phyloP scores from a whole-genome alignment of 2,113 vertebrate genomes.

The Oxyura jamaicensis region DNA sequence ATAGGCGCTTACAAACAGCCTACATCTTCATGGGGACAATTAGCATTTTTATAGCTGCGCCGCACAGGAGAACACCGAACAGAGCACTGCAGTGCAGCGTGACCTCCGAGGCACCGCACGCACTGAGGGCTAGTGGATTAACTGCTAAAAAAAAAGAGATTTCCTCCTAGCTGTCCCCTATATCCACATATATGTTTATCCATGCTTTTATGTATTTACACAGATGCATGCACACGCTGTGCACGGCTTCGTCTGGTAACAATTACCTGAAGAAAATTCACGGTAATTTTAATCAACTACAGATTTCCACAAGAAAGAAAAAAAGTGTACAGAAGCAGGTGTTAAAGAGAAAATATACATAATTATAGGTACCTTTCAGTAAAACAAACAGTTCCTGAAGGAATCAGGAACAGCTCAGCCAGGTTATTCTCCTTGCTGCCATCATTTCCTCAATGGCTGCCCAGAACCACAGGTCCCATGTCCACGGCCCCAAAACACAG shows the following conservation, averaged over 20 bases:
- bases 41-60: constrained; percentile 58
- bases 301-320: neutral
- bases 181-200: neutral
- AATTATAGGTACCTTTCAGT: neutral
- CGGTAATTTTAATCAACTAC: constrained; percentile 32
- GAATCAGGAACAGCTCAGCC: neutral
- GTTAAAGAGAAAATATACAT: neutral
- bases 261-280: constrained; percentile 28
- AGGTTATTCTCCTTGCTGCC: neutral
- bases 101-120: constrained; percentile 32
- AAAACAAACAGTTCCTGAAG: neutral
- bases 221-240: neutral
- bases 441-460: neutral
- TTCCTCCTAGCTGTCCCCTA: neutral
- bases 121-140: constrained; percentile 1
- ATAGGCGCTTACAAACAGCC: neutral
- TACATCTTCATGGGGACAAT: constrained; percentile 45
- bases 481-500: neutral
- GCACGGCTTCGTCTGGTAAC: neutral
- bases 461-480: accelerated
- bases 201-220: neutral
- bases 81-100: neutral
- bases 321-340: neutral
- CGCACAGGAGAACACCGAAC: neutral
- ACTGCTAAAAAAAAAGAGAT: constrained; percentile 31